Percentiles rank a stretch among this genome's conserved stretches.
Evolutionary conservation across 2,888 invertebrate genomes (phyloP).

Genomic region (Plusia festucae): DNA sequence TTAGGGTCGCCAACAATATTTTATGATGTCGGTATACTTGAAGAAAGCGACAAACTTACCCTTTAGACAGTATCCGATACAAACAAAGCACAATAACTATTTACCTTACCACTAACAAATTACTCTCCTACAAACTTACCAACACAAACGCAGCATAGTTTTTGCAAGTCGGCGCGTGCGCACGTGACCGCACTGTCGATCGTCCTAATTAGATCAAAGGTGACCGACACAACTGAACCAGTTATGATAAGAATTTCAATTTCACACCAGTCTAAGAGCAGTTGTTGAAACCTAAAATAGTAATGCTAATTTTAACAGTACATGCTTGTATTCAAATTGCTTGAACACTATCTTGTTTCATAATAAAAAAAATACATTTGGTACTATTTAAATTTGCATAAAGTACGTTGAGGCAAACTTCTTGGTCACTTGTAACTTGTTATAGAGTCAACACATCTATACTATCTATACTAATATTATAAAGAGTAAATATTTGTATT

Average conservation of each 20-base stretch:
- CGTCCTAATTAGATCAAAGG: slow-evolving; percentile 84
- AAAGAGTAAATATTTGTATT: too few species aligned
- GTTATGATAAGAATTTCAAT: slow-evolving; percentile 55
- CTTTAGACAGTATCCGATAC: background rate
- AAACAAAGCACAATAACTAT: background rate
- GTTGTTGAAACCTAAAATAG: slow-evolving; percentile 33
- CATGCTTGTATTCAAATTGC: background rate
- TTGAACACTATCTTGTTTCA: background rate
- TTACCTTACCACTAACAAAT: background rate
- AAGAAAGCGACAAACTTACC: too few species aligned
- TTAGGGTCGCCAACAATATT: too few species aligned
- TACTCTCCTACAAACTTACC: slow-evolving; percentile 20
- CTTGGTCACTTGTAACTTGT: background rate
- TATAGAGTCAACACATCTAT: too few species aligned
- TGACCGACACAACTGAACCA: slow-evolving; percentile 66
- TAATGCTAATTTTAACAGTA: background rate
- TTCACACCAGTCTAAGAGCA: slow-evolving; percentile 36
- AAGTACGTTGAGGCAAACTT: background rate
- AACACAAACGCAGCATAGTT: slow-evolving; percentile 68
- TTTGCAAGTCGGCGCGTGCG: slow-evolving; percentile 64
- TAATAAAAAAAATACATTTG: background rate
- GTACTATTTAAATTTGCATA: background rate
- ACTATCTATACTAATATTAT: too few species aligned
- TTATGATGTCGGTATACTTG: too few species aligned
- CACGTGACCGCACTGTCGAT: slow-evolving; percentile 78